These are phyloP conservation scores for Heterodera schachtii DNA, from an alignment of 1,140 invertebrate genomes.

Conservation along the genomic window DNA sequence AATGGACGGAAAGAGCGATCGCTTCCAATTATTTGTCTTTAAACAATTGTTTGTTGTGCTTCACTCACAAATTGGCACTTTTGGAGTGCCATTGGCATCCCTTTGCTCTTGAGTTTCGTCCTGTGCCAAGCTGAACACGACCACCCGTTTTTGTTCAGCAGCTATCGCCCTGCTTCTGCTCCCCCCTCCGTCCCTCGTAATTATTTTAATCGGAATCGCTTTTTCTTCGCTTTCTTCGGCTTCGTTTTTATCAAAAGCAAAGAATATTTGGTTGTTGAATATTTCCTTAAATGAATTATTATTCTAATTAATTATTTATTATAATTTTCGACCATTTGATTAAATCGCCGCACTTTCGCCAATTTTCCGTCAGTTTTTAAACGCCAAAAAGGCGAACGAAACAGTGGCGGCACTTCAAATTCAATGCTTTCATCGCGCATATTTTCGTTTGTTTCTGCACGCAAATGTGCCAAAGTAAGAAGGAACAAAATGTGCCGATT, in stretches of 20 bases:
- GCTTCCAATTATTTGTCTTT: not conserved
- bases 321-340: conserved; percentile 1
- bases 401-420: conserved; percentile 5
- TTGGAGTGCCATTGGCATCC: not conserved
- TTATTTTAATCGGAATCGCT: conserved; percentile 15
- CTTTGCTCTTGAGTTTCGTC: not conserved
- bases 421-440: conserved; percentile 7
- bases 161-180: not conserved
- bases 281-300: conserved; percentile 10
- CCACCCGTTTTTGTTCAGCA: not conserved
- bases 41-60: not conserved
- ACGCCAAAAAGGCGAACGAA: conserved; percentile 13
- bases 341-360: conserved; percentile 9
- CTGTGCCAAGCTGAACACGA: not conserved
- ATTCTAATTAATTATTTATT: conserved; percentile 6
- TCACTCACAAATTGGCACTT: conserved; percentile 1
- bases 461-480: conserved; percentile 13
- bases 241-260: conserved; percentile 14
- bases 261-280: conserved; percentile 15
- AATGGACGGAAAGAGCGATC: conserved; percentile 9
- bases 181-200: not conserved
- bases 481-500: conserved; percentile 15
- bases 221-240: not conserved
- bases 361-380: conserved; percentile 11
- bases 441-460: conserved; percentile 27